Evolutionary conservation across 2,888 invertebrate species (phyloP), one percentile per base, ranked within the genome.

Genomic region (Chrysolina haemoptera): DNA sequence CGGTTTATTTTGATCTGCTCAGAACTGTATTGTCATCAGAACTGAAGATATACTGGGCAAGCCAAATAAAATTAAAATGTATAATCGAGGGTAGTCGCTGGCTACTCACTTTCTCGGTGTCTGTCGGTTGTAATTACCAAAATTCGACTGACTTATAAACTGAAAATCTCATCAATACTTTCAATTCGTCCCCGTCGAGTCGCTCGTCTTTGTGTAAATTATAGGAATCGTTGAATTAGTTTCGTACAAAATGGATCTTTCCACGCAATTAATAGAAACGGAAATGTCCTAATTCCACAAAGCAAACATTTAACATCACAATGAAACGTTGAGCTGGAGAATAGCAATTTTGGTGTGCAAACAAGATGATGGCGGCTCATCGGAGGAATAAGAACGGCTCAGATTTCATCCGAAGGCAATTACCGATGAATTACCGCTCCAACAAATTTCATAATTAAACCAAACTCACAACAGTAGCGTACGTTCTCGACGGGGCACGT

Each of bases 371-470:
- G 82, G 82, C 64, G 64, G 67, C 68, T 68, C 68, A 70, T 68
- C 79, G 80, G 77, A 75, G 79, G 75, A 73, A 76, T 73, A 72
- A 70, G 66, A 69, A 62, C 66, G 76, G 75, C 74, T 73, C 73
- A 70, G 77, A 77, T 76, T 77, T 74, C 77, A 77, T 77, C 74
- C 74, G 70, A 78, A 86, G 84, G 85, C 86, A 86, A 86, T 87
- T 86, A 85, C 83, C 82, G 82, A 86, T 86, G 83, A 86, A 86
- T 86, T 86, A 86, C 86, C 85, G 87, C 86, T 86, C 82, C 83
- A 86, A 82, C 86, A 85, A 85, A 85, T 85, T 84, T 82, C 80
- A 80, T 86, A 86, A 86, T 86, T 85, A 82, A 76, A 70, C 73
- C 75, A 74, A 75, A 78, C 70, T 75, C 48, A 9, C 20, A 62